phyloP scores from a whole-genome alignment of 2,888 invertebrate genomes.

The Tetramorium bicarinatum region DNA sequence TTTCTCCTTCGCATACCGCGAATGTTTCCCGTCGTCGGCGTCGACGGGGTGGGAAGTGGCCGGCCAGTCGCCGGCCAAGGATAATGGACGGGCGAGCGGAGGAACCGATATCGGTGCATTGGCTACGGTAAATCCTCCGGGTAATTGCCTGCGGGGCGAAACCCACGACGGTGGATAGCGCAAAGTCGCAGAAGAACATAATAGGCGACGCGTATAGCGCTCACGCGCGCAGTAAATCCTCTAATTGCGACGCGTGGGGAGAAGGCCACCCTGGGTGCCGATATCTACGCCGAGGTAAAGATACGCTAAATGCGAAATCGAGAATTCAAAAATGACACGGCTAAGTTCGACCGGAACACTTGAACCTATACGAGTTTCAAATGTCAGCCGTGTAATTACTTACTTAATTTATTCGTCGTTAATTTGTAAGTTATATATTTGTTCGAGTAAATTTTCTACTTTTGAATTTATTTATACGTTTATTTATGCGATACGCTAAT shows the following conservation, averaged over 20 bases:
- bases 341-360: background rate
- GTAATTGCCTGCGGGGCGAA: conserved; percentile 69
- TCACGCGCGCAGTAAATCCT: conserved; percentile 24
- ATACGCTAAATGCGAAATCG: background rate
- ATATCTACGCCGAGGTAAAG: background rate
- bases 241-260: conserved; percentile 24
- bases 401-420: no score
- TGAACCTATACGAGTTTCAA: no score
- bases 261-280: conserved; percentile 22
- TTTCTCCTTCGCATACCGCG: conserved; percentile 52
- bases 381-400: no score
- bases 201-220: conserved; percentile 25
- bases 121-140: conserved; percentile 74
- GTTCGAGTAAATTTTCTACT: background rate
- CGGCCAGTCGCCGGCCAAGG: conserved; percentile 64
- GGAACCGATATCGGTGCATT: conserved; percentile 70
- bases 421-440: background rate
- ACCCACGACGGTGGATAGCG: conserved; percentile 65
- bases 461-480: background rate
- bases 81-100: conserved; percentile 65
- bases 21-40: conserved; percentile 36
- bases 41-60: conserved; percentile 34
- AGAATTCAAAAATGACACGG: background rate
- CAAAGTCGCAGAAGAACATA: conserved; percentile 13
- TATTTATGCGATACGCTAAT: background rate